Conservation (phyloP, 2,113 vertebrate genomes). For the Verasper variegatus region DNA sequence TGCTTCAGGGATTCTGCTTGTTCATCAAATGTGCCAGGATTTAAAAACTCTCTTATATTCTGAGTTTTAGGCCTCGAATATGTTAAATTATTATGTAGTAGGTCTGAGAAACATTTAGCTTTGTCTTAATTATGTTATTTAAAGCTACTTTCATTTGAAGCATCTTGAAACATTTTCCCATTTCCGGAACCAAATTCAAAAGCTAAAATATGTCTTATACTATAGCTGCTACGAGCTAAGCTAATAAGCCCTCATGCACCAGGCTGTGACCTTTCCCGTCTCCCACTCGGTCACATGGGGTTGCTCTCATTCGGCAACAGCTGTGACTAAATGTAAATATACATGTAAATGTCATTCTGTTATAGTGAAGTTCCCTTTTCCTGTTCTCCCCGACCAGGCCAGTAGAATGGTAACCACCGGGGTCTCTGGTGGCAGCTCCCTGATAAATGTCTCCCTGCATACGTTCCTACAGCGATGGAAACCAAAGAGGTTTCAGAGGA, state of each 20-base stretch:
- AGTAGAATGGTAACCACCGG: constrained; percentile 58
- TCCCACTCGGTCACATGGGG: constrained; percentile 42
- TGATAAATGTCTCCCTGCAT: constrained; percentile 74
- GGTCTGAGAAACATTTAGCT: too few relatives aligned
- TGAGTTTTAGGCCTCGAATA: too few relatives aligned
- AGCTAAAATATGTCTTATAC: neutral
- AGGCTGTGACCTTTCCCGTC: constrained; percentile 67
- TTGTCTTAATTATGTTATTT: too few relatives aligned
- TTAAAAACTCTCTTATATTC: too few relatives aligned
- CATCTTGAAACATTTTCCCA: neutral
- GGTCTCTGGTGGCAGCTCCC: constrained; percentile 52
- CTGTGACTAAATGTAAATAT: constrained; percentile 79
- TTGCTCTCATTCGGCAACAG: constrained; percentile 61
- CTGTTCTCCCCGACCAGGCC: constrained; percentile 57
- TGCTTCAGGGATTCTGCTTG: too few relatives aligned
- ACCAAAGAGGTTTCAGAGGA: constrained; percentile 41
- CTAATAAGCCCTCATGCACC: constrained; percentile 48
- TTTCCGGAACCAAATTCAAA: neutral
- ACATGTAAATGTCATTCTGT: constrained; percentile 78
- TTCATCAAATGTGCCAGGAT: neutral
- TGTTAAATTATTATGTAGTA: too few relatives aligned
- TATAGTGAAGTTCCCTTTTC: constrained; percentile 47
- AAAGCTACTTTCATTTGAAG: too few relatives aligned
- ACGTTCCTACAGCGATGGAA: constrained; percentile 66
- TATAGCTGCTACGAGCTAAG: constrained; percentile 40